A percentile compares a stretch with the other conserved stretches of the same genome.
These are phyloP conservation scores for Acipenser oxyrinchus DNA, from an alignment of 2,797 vertebrate genomes.

Conservation along the genomic window DNA sequence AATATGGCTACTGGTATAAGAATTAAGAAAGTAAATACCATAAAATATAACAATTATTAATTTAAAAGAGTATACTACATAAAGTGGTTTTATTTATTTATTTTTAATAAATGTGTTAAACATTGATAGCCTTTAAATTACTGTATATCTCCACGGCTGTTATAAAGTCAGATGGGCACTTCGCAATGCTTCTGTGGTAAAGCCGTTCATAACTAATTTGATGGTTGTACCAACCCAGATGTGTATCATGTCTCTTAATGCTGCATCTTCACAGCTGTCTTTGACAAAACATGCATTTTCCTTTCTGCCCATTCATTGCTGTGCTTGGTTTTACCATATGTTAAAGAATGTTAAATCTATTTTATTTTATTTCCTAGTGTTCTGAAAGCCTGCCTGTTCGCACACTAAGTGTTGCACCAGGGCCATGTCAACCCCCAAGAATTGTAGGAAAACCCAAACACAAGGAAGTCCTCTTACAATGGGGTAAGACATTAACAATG, in stretches of 20 bases:
- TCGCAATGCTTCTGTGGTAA: too few species aligned
- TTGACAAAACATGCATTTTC: conserved; percentile 2
- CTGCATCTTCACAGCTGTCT: neutral
- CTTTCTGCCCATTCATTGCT: conserved; percentile 6
- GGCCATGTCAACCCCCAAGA: conserved; percentile 76
- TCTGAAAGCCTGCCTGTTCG: conserved; percentile 78
- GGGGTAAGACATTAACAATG: conserved; percentile 68
- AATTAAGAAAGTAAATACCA: too few species aligned
- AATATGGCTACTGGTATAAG: too few species aligned
- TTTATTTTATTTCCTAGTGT: conserved; percentile 54
- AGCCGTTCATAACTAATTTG: too few species aligned
- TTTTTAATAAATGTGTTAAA: neutral
- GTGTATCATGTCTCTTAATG: too few species aligned
- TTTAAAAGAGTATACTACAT: too few species aligned
- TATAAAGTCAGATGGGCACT: neutral
- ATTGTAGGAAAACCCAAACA: conserved; percentile 87
- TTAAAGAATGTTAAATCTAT: too few species aligned
- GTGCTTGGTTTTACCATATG: too few species aligned
- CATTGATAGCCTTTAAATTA: neutral
- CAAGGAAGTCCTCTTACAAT: conserved; percentile 88
- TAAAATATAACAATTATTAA: too few species aligned
- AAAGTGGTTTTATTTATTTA: too few species aligned
- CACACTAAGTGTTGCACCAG: conserved; percentile 81
- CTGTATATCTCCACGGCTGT: neutral
- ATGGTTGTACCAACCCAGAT: too few species aligned